Evolutionary conservation across 92 coral and sea anemone species (phyloP).

Genomic region (Ricordea florida): DNA sequence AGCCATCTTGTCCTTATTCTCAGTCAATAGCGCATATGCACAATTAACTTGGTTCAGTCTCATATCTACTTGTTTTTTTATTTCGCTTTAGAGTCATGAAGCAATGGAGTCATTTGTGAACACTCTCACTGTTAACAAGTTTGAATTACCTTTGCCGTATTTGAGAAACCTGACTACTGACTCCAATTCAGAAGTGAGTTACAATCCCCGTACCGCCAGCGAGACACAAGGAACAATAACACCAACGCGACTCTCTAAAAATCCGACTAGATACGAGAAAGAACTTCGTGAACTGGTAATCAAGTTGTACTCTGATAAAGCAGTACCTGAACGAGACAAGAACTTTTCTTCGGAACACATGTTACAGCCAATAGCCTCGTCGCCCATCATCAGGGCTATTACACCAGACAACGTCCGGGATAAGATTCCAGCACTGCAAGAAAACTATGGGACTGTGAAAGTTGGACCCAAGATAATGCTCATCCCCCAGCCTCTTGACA

Average conservation of each 20-base stretch:
- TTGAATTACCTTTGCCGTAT: slow-evolving; percentile 55
- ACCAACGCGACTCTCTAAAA: slow-evolving; percentile 62
- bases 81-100: slow-evolving; percentile 57
- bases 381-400: too few species aligned
- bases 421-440: too few species aligned
- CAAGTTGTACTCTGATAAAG: slow-evolving; percentile 70
- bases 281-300: slow-evolving; percentile 67
- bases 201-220: slow-evolving; percentile 10
- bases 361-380: too few species aligned
- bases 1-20: too few species aligned
- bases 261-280: slow-evolving; percentile 76
- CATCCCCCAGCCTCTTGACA: slow-evolving; percentile 34
- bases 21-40: too few species aligned
- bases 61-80: too few species aligned
- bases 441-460: background rate
- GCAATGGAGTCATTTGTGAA: slow-evolving; percentile 73
- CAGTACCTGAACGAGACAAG: background rate
- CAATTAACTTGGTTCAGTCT: too few species aligned
- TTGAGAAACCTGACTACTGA: slow-evolving; percentile 49
- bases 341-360: too few species aligned
- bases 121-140: slow-evolving; percentile 19
- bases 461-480: background rate
- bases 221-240: slow-evolving; percentile 21
- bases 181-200: slow-evolving; percentile 69
- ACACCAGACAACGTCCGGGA: too few species aligned